Evolutionary conservation across 2,797 vertebrate genomes (phyloP), one percentile per base, ranked within the genome.

Genomic region (Podarcis lilfordi): DNA sequence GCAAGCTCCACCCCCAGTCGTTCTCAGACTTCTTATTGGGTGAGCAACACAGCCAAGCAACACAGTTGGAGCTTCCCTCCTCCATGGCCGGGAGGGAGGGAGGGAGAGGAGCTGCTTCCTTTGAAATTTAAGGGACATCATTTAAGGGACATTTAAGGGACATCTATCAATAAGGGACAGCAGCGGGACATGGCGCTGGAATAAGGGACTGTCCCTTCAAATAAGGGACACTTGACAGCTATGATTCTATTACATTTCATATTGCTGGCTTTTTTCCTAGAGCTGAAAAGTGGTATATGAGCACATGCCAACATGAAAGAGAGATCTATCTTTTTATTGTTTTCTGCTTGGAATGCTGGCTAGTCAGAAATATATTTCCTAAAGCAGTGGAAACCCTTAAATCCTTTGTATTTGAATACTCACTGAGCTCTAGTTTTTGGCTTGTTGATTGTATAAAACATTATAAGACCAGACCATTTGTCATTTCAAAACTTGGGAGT

Each of bases 261-360:
- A 87, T 91, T 35, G 82, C 66, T 8, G 8, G 82, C 23, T 15
- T 74, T 76, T 10, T 82, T 61, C 23, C 61, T 6, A 8, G 35
- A 40, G n/a, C 5, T 29, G 10, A 0, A 1, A 17, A 66, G 40
- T 5, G 23, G 3, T 19, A 66, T 1, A 45, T 8, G 79, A 29
- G 1, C 77, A 17, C 88, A 17, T 4, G 8, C 59, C 87, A 86
- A 92, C 1, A 32, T 86, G 3, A 78, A 91, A 87, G 35, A 90
- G 82, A 61, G 76, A 82, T 8, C 37, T 43, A 13, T 29, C 40
- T 82, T 69, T 66, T 69, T 76, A 75, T n/a, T 27, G 13, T 84
- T 92, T 59, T 3, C 0, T 61, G 78, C 64, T 27, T 89, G 43
- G 71, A 92, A 88, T 40, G 5, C 78, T 66, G n/a, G 5, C 75